phyloP scores from a whole-genome alignment of 2,113 vertebrate genomes.

The Prochilodus magdalenae region DNA sequence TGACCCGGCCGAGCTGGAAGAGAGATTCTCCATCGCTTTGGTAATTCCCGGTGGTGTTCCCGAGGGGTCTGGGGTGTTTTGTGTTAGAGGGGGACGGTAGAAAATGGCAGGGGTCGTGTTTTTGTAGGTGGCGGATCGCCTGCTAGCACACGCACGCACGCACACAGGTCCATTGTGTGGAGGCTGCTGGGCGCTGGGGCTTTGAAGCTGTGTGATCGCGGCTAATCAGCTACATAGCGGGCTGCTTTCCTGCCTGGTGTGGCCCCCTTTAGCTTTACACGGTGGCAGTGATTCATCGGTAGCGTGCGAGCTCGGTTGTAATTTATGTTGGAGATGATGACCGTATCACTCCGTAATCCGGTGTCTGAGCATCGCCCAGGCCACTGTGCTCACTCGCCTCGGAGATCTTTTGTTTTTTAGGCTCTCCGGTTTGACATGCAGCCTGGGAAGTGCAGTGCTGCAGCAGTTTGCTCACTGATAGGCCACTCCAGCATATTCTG shows the following conservation, averaged over 20 bases:
- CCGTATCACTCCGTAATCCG: not conserved
- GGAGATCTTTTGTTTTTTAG: not conserved
- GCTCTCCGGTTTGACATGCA: not conserved
- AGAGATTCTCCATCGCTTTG: conserved; percentile 91
- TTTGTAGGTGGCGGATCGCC: conserved; percentile 1
- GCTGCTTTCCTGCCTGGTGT: not conserved
- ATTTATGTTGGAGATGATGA: not conserved
- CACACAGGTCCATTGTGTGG: conserved; percentile 55
- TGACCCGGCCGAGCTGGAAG: conserved; percentile 90
- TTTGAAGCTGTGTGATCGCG: conserved; percentile 47
- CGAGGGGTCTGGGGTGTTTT: not conserved
- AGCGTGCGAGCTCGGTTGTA: not conserved
- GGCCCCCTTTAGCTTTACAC: not conserved
- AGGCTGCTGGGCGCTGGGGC: not conserved
- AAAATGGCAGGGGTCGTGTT: not conserved
- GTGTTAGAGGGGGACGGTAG: not conserved
- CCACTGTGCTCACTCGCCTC: not conserved
- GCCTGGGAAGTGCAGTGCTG: not conserved
- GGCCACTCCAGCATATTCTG: too few relatives aligned
- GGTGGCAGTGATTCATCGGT: not conserved
- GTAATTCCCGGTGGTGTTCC: conserved; percentile 64
- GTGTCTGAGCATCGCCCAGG: not conserved
- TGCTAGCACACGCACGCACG: not conserved
- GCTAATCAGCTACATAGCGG: conserved; percentile 42
- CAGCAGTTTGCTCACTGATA: too few relatives aligned